These are phyloP conservation scores for Seriola aureovittata DNA, from an alignment of 2,113 vertebrate genomes.

Conservation along the genomic window DNA sequence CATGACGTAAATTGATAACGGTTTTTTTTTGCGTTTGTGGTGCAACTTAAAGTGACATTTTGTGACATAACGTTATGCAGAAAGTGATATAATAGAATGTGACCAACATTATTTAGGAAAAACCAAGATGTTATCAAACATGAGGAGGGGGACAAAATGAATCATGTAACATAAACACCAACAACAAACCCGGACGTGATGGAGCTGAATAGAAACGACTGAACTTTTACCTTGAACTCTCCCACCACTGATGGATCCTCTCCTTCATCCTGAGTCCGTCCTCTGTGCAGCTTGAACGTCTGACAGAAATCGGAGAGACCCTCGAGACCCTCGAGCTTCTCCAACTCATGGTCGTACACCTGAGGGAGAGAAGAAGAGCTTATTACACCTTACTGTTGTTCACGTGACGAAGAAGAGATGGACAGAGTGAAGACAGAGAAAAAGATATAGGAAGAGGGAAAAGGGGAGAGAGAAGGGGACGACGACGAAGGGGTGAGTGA, in stretches of 20 bases:
- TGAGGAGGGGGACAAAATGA: no score
- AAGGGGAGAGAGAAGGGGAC: not conserved
- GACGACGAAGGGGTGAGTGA: no score
- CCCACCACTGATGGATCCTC: constrained; percentile 95
- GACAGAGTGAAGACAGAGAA: no score
- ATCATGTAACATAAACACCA: no score
- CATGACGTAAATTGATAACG: no score
- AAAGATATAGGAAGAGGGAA: not conserved
- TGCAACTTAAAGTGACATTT: no score
- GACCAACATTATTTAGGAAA: no score
- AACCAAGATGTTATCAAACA: not conserved
- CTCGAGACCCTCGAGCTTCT: constrained; percentile 88
- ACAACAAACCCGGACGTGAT: not conserved
- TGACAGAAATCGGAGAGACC: constrained; percentile 94
- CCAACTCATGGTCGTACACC: constrained; percentile 91
- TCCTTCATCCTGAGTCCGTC: constrained; percentile 87
- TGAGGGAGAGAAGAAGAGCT: constrained; percentile 66
- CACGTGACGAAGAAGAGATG: not conserved
- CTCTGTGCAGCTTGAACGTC: constrained; percentile 93
- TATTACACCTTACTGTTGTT: not conserved
- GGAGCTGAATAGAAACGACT: not conserved
- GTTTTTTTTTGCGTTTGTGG: no score
- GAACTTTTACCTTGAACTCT: constrained; percentile 92
- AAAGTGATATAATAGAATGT: no score
- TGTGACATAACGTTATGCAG: no score